phyloP scores from a whole-genome alignment of 2,113 vertebrate species.

The Solea senegalensis region DNA sequence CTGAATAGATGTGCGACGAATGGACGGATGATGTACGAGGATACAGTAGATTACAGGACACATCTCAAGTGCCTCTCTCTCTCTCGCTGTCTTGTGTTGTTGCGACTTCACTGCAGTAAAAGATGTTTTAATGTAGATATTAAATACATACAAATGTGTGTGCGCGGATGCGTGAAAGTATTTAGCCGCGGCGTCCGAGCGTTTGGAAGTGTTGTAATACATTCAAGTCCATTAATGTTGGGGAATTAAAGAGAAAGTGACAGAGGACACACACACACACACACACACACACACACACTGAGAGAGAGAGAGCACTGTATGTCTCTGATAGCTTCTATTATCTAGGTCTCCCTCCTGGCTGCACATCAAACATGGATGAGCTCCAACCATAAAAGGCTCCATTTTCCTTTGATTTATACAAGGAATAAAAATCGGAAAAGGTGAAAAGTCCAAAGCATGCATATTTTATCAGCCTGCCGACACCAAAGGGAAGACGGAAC shows the following conservation, averaged over 20 bases:
- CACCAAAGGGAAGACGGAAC: conserved; percentile 75
- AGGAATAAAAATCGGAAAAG: conserved; percentile 78
- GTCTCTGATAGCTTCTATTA: conserved; percentile 77
- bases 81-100: conserved; percentile 1
- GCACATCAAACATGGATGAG: conserved; percentile 82
- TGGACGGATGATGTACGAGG: not conserved
- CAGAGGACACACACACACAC: conserved; percentile 14
- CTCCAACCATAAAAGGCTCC: conserved; percentile 78
- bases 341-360: conserved; percentile 80
- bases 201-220: conserved; percentile 46
- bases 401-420: conserved; percentile 81
- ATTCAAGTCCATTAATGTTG: conserved; percentile 62
- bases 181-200: conserved; percentile 54
- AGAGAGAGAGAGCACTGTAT: conserved; percentile 43
- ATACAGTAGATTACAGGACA: not conserved
- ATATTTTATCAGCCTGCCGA: conserved; percentile 72
- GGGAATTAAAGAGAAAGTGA: conserved; percentile 50
- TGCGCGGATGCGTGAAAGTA: conserved; percentile 33
- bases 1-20: conserved; percentile 40
- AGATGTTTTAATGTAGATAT: conserved; percentile 10
- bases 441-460: conserved; percentile 79
- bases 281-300: conserved; percentile 14
- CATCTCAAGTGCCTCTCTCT: not conserved
- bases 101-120: conserved; percentile 22
- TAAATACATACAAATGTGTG: conserved; percentile 27